Conservation (phyloP, 2,888 invertebrate species). For the Tenthredo distinguenda region DNA sequence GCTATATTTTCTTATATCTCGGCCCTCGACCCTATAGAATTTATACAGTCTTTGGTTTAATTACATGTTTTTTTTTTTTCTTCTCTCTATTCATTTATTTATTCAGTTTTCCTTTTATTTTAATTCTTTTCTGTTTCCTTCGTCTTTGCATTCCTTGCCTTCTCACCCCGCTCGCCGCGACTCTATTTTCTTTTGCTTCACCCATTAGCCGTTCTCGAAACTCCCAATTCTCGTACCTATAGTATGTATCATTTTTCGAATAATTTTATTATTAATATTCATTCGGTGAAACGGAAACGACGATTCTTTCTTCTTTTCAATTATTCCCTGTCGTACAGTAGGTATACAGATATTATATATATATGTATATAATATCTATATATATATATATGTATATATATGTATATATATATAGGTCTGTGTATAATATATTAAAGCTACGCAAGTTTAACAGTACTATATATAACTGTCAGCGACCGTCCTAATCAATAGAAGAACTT, state of each 20-base stretch:
- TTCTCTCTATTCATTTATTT: background rate
- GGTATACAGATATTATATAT: slow-evolving; percentile 6
- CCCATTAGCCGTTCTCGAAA: background rate
- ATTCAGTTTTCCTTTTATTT: background rate
- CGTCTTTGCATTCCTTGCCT: background rate
- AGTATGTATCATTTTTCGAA: background rate
- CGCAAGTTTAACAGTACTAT: background rate
- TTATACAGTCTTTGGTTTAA: slow-evolving; percentile 16
- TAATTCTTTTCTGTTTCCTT: no score
- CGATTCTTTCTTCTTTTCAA: background rate
- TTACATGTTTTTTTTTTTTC: slow-evolving; percentile 12
- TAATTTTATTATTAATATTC: background rate
- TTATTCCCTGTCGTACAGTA: background rate
- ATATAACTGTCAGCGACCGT: slow-evolving; percentile 2
- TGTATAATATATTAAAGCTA: slow-evolving; percentile 10
- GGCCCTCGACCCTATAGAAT: slow-evolving; percentile 1
- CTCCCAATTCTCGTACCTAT: background rate
- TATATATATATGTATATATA: no score
- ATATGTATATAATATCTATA: no score
- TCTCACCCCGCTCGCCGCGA: background rate
- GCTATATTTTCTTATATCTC: background rate
- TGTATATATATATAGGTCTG: slow-evolving; percentile 6
- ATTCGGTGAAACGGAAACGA: background rate
- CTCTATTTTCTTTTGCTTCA: background rate
- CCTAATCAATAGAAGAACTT: background rate